Percentiles rank a stretch among this genome's conserved stretches.
Conservation (phyloP, 1,140 invertebrate genomes). For the Plectus sambesii region DNA sequence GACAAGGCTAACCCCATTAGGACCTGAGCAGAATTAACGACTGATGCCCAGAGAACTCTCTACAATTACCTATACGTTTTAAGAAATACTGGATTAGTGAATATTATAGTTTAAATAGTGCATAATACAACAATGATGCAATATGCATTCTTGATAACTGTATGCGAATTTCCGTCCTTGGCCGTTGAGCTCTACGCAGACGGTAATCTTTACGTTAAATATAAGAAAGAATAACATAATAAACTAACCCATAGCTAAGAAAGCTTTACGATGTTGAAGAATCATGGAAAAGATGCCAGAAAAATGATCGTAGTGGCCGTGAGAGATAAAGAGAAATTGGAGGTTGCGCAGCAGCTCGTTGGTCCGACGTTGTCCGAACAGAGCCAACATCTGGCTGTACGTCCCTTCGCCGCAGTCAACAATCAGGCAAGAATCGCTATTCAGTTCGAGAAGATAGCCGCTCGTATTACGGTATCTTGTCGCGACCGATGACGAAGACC, state of each 20-base stretch:
- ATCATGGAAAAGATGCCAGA: constrained; percentile 44
- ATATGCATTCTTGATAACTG: constrained; percentile 4
- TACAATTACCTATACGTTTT: no score
- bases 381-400: constrained; percentile 66
- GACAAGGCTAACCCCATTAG: no score
- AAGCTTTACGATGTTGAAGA: constrained; percentile 28
- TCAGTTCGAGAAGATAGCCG: constrained; percentile 30
- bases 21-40: no score
- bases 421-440: constrained; percentile 52
- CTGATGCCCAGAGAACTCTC: no score
- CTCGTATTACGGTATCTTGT: constrained; percentile 43
- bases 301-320: constrained; percentile 50
- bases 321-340: constrained; percentile 48
- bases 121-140: no score
- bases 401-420: constrained; percentile 92
- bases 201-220: no score
- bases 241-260: constrained; percentile 21
- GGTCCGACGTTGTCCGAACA: constrained; percentile 57
- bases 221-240: no score
- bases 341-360: constrained; percentile 44
- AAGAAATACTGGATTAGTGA: no score
- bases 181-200: no score
- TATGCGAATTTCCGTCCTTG: not conserved
- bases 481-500: constrained; percentile 39
- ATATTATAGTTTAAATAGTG: no score